phyloP scores from a whole-genome alignment of 2,113 vertebrate species.

The Takifugu flavidus region DNA sequence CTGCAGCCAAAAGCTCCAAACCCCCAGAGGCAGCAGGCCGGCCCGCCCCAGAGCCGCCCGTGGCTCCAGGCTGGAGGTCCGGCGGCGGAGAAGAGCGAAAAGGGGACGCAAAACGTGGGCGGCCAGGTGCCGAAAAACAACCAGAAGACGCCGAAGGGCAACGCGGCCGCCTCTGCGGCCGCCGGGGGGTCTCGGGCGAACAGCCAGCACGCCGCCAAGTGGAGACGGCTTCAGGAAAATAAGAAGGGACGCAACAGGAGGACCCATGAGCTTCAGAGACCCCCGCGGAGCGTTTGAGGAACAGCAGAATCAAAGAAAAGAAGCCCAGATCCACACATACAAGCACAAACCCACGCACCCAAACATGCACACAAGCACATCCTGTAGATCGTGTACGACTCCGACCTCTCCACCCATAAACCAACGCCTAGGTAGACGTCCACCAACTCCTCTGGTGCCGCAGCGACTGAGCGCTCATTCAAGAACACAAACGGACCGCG shows the following conservation, averaged over 20 bases:
- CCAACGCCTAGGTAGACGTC: conserved; percentile 19
- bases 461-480: conserved; percentile 25
- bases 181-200: conserved; percentile 43
- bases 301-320: conserved; percentile 28
- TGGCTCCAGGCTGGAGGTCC: conserved; percentile 52
- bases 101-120: conserved; percentile 27
- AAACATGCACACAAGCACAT: conserved; percentile 39
- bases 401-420: conserved; percentile 42
- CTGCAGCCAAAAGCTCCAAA: conserved; percentile 51
- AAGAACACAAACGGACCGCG: conserved; percentile 41
- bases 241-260: conserved; percentile 98
- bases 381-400: conserved; percentile 40
- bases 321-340: conserved; percentile 34
- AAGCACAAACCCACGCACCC: conserved; percentile 54
- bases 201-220: conserved; percentile 81
- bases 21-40: conserved; percentile 64
- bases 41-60: conserved; percentile 39
- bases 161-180: conserved; percentile 31
- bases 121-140: conserved; percentile 45
- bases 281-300: conserved; percentile 94
- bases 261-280: conserved; percentile 98
- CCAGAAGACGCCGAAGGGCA: conserved; percentile 54
- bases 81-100: conserved; percentile 45
- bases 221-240: conserved; percentile 96
- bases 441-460: conserved; percentile 10